Evolutionary conservation across 2,888 invertebrate species (phyloP), one percentile per base, ranked within the genome.

Genomic region (Leptura quadrifasciata): DNA sequence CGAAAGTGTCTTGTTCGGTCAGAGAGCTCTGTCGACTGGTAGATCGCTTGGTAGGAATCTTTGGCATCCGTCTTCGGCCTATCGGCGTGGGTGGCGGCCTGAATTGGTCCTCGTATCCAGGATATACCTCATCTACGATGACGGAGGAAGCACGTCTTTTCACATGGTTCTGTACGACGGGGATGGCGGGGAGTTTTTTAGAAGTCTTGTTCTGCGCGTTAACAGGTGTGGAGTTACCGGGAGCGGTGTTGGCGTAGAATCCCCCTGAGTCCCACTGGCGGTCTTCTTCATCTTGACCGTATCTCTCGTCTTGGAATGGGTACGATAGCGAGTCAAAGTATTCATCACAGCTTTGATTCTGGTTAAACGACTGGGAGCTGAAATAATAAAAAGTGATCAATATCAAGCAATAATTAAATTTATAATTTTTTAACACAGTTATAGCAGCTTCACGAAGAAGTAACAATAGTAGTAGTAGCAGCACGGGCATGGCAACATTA

Each of bases 221-320:
- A 57, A 88, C 79, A 58, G 83, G 84, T 17, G 80, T 79, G n/a
- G 82, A 35, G 15, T 10, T 31, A 35, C 88, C 79, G 58, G 83
- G 84, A 15, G 80, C 78, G 24, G 79, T 78, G 71, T 87, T 89
- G 6, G 74, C 63, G 39, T 78, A 80, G 69, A 73, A 91, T 88
- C 94, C 94, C 85, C 94, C 94, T 58, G 93, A 93, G 84, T 94
- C 94, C 94, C 94, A 95, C 84, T 94, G 94, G 10, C 93, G 90
- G 82, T 94, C 92, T 85, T 94, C 94, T 76, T 94, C 94, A 77
- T 92, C 91, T 84, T 91, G 91, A 58, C 91, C 92, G 84, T 92
- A 92, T 76, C 92, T 84, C 75, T 89, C 91, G 76, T 92, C 90
- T 87, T 93, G 93, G 87, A 92, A 93, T 69, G 92, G 91, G 85